These are phyloP conservation scores for Phenganax subtilis DNA, from an alignment of 92 coral and sea anemone genomes.

Conservation along the genomic window DNA sequence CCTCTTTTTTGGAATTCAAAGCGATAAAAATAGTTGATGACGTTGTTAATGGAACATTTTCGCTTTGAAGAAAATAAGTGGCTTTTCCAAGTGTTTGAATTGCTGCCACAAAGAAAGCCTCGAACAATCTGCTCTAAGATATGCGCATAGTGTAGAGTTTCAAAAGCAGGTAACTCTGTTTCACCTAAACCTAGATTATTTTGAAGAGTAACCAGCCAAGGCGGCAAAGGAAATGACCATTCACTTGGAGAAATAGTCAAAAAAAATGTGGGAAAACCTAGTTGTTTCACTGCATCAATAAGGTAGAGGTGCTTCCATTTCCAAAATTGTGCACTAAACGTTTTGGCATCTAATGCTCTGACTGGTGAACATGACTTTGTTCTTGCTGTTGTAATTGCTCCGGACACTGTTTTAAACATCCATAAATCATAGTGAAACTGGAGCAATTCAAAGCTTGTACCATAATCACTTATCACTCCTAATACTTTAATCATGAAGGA, in stretches of 20 bases:
- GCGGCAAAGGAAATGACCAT: constrained; percentile 20
- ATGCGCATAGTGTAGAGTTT: constrained; percentile 11
- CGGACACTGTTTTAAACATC: constrained; percentile 14
- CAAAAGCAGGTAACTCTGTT: not conserved
- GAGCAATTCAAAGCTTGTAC: not conserved
- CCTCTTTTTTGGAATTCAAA: constrained; percentile 7
- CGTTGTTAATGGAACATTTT: too few species aligned
- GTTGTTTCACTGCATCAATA: constrained; percentile 4
- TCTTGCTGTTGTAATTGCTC: constrained; percentile 15
- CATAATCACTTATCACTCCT: not conserved
- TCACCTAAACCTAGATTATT: not conserved
- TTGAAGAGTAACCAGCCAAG: not conserved
- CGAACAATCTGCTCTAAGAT: not conserved
- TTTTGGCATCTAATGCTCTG: not conserved
- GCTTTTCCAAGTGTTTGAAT: constrained; percentile 17
- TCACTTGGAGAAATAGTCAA: not conserved
- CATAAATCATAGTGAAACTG: constrained; percentile 1
- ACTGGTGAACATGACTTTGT: not conserved
- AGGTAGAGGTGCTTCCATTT: constrained; percentile 13
- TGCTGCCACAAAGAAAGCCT: constrained; percentile 32
- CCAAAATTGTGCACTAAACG: not conserved
- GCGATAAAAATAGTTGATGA: not conserved
- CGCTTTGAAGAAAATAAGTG: too few species aligned
- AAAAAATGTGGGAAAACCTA: not conserved
- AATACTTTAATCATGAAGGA: constrained; percentile 15